phyloP scores from a whole-genome alignment of 2,113 vertebrate species.

The Clupea harengus region DNA sequence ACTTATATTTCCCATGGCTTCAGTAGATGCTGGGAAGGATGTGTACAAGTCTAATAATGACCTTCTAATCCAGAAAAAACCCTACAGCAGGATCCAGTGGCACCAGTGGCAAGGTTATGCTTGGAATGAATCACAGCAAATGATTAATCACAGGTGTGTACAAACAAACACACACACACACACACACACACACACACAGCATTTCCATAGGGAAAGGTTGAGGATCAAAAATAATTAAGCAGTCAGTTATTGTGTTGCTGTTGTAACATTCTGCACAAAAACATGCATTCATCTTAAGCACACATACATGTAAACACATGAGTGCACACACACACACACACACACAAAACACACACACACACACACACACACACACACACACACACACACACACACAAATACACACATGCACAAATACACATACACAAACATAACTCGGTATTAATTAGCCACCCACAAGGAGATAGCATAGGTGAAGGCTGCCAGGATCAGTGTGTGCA shows the following conservation, averaged over 20 bases:
- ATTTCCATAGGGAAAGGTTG: neutral
- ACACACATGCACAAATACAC: constrained; percentile 20
- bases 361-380: constrained; percentile 27
- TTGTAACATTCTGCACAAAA: neutral
- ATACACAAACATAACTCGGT: constrained; percentile 5
- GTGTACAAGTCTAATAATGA: neutral
- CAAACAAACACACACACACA: neutral
- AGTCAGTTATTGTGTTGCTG: neutral
- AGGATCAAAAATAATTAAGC: constrained; percentile 28
- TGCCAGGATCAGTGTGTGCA: constrained; percentile 41
- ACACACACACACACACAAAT: constrained; percentile 18
- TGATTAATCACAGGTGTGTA: neutral
- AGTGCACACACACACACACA: constrained; percentile 2
- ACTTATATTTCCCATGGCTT: neutral
- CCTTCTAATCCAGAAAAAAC: neutral
- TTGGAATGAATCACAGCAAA: neutral
- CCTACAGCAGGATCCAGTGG: neutral
- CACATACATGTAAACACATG: neutral
- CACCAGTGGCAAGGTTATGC: constrained; percentile 43
- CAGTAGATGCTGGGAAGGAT: neutral
- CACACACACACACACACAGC: neutral
- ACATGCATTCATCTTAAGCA: neutral
- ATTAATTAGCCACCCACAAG: constrained; percentile 42
- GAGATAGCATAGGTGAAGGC: constrained; percentile 32
- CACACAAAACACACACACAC: constrained; percentile 30